Evolutionary conservation across 1,140 invertebrate species (phyloP), one percentile per base, ranked within the genome.

Genomic region (Macrobrachium nipponense): DNA sequence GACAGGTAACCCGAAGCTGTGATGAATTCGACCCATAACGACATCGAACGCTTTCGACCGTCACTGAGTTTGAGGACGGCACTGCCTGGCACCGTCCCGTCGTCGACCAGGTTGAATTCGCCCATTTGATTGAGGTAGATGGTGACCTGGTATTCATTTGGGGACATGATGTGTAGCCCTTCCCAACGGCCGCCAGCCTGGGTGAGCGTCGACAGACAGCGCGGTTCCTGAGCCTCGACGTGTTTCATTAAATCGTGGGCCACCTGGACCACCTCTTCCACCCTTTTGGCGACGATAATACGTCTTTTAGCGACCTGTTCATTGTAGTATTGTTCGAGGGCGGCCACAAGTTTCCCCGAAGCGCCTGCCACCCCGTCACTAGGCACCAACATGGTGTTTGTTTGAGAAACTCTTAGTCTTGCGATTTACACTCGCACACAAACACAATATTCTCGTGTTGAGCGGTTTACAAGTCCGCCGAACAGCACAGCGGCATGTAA

Each of bases 121-220:
- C 94, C 94, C 94, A 94, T 94, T 90, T 94, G 94, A 89, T 94
- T 94, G 43, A 94, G 91, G 89, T 94, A 94, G 36, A 94, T 91
- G 36, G 94, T 92, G 44, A 94, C 93, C 90, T 94, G 93, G 88
- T 93, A 94, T 89, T 94, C 94, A 72, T 91, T 92, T 0, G 93
- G 93, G 5, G 93, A 93, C 60, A 93, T 90, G 12, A 94, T 93
- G 66, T 91, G 90, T 36, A 93, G 90, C 44, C 92, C 92, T 86
- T 93, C 93, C 87, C 90, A 93, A 80, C 92, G 90, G 51, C 92
- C 92, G 84, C 92, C 92, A 83, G 91, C 91, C 84, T 93, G 91
- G 80, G 89, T 91, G 20, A 93, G 89, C 61, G 93, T 91, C 51
- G 93, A 93, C 68, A 94, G 93, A 89, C 94, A 94, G 23, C 94